Evolutionary conservation across 2,113 vertebrate genomes (phyloP), one percentile per base, ranked within the genome.

Genomic region (Podiceps cristatus): DNA sequence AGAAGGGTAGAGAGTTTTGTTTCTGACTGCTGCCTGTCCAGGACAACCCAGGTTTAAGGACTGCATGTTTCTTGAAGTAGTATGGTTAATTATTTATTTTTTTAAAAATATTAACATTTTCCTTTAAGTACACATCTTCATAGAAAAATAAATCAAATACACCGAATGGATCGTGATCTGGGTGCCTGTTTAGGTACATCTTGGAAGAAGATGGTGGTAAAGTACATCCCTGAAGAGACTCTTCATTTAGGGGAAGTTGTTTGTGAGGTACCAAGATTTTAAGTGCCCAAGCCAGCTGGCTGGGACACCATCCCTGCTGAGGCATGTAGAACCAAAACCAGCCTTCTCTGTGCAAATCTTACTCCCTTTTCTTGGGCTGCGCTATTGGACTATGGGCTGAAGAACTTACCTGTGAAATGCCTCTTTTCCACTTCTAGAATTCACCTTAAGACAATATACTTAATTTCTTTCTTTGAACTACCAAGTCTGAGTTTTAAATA

Each of bases 181-280:
- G 13, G 6, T 60, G 25, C 19, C 22, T 4, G 2, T 45, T 76
- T 59, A 55, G 25, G 19, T 16, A 16, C 6, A 9, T 10, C 18
- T 40, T 9, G 15, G 42, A 63, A 76, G 18, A 24, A 89, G 37
- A 55, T 23, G 27, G 4, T 52, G 68, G 12, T 20, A 33, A 49
- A 55, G 10, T 31, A 20, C 0, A 0, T 35, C 29, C 23, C 27
- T 64, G 10, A 93, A 55, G 24, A 7, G 25, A 20, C 10, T 12
- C 15, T 63, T 82, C 9, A 24, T 78, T 78, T 63, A 53, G 14
- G 29, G 79, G 20, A 74, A 44, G 10, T 52, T 23, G 4, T 72
- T 88, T 67, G 56, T 75, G 56, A 60, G 29, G 52, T 28, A 67
- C 28, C 56, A 64, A 1, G 5, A 40, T 47, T 85, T 52, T 37